Conservation (phyloP, 2,888 invertebrate genomes). For the Stegana nigrithorax region DNA sequence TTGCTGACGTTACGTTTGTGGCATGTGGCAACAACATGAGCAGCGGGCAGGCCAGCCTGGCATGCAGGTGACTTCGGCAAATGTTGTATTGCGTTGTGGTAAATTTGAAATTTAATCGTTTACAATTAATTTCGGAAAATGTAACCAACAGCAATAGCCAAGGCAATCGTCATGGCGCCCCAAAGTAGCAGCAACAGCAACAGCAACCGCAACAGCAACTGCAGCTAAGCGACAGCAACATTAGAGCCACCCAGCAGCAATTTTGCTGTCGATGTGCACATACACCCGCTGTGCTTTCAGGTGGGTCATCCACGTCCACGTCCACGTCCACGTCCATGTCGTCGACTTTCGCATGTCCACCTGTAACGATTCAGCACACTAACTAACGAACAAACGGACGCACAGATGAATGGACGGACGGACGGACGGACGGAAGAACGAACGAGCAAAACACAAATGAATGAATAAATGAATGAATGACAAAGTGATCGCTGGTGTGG, state of each 20-base stretch:
- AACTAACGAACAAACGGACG: neutral
- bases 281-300: constrained; percentile 47
- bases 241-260: constrained; percentile 9
- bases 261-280: constrained; percentile 6
- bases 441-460: too few species aligned
- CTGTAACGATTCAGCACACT: constrained; percentile 27
- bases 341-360: constrained; percentile 46
- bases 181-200: too few species aligned
- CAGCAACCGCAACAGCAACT: constrained; percentile 39
- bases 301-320: constrained; percentile 39
- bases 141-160: constrained; percentile 43
- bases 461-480: neutral
- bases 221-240: constrained; percentile 34
- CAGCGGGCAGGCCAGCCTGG: neutral
- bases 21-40: neutral
- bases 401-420: neutral
- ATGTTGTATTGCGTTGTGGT: constrained; percentile 46
- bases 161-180: constrained; percentile 43
- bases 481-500: neutral
- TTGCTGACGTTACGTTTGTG: constrained; percentile 14
- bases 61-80: constrained; percentile 12
- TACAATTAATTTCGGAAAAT: constrained; percentile 49
- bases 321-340: constrained; percentile 1
- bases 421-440: neutral
- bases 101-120: constrained; percentile 62